Percentiles rank a stretch among this genome's conserved stretches.
Evolutionary conservation across 2,888 invertebrate species (phyloP).

Genomic region (Amphipoea lucens): DNA sequence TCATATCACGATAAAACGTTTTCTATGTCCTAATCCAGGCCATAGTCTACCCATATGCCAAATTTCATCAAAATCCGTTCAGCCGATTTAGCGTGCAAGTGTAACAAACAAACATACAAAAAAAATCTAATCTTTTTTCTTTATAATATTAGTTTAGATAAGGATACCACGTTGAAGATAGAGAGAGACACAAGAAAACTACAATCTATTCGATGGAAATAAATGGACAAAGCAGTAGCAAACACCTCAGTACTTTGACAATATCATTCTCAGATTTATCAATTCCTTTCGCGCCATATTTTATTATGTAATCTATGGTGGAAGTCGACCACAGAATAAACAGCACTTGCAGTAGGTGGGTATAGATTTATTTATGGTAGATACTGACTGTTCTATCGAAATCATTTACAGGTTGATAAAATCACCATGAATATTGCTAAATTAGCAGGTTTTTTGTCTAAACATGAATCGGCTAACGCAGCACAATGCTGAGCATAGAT

Average conservation of each 20-base stretch:
- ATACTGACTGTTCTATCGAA: background rate
- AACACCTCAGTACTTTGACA: conserved; percentile 23
- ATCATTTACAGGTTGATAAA: background rate
- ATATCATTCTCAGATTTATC: conserved; percentile 39
- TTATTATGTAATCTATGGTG: conserved; percentile 20
- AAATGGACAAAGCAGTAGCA: conserved; percentile 36
- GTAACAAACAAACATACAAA: background rate
- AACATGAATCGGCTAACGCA: background rate
- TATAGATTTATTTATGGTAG: conserved; percentile 2
- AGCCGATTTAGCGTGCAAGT: background rate
- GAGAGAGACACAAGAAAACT: background rate
- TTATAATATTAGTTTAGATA: background rate
- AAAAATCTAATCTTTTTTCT: background rate
- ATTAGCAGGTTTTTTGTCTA: no score
- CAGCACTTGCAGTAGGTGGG: background rate
- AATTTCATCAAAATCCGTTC: background rate
- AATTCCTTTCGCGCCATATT: conserved; percentile 26
- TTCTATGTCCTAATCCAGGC: no score
- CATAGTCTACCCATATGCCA: no score
- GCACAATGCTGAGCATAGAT: background rate
- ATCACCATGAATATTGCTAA: background rate
- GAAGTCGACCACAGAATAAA: conserved; percentile 21
- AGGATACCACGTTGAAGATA: background rate
- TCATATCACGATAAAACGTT: background rate
- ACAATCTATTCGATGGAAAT: conserved; percentile 2